Evolutionary conservation across 2,797 vertebrate species (phyloP), one percentile per base, ranked within the genome.

Genomic region (Sardinella longiceps): DNA sequence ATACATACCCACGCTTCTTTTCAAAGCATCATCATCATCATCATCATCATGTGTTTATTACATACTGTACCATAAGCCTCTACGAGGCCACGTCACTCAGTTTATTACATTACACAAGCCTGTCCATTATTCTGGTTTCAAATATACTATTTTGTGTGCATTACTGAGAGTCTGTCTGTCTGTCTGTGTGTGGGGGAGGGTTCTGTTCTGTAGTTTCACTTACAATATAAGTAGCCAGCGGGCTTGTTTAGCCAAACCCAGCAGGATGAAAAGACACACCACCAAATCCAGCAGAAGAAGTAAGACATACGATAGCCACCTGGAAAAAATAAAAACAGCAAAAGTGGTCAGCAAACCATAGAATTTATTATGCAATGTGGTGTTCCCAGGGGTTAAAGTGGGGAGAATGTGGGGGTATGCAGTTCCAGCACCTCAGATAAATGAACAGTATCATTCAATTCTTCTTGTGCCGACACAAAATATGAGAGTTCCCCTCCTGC

Each of bases 191-290:
- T 82, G 25, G 2, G 60, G 7, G 10, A 9, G 46, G 11, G 63
- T 33, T 33, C 1, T 70, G 30, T 37, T 33, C 14, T 12, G 14
- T 4, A 2, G 63, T 30, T 70, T 70, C 39, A 94, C 97, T 96
- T 89, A 98, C 97, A 97, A 88, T 83, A 97, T 96, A 89, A 98
- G 96, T 84, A 98, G 96, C 97, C 97, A 98, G 90, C 97, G 97
- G 86, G 96, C 96, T 89, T 98, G 97, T 90, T 97, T 98, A 12
- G 97, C 97, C 90, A 98, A 92, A 83, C 97, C 97, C 87, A 98
- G 94, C 85, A 98, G 93, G 84, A 97, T 97, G 93, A 98, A 98
- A 70, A 98, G 94, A 91, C 96, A 97, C 87, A 97, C 95, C 80
- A 97, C 94, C 51, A 98, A 94, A 91, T 98, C 96, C 43, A 98